A percentile compares a stretch with the other conserved stretches of the same genome.
Evolutionary conservation across 2,113 vertebrate species (phyloP).

Genomic region (Pseudopodoces humilis): DNA sequence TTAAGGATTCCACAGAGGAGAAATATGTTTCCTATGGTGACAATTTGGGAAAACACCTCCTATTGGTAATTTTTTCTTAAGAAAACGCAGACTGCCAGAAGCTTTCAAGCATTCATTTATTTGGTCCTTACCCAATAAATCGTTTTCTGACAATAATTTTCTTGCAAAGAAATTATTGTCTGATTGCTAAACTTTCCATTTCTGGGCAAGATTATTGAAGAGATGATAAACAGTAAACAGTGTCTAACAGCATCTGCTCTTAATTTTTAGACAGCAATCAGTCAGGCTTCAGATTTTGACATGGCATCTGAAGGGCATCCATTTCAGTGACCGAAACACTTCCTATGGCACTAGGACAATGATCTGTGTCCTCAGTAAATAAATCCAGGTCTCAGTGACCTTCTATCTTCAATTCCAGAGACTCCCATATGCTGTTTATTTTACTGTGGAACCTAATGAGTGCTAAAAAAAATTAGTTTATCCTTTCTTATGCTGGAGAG

Average conservation of each 20-base stretch:
- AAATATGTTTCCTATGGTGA: not conserved
- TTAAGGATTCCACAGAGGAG: not conserved
- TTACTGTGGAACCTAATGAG: not conserved
- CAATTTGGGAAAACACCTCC: not conserved
- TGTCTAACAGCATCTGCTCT: constrained; percentile 9
- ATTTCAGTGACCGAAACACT: not conserved
- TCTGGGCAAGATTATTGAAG: constrained; percentile 8
- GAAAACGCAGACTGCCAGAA: not conserved
- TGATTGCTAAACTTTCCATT: constrained; percentile 31
- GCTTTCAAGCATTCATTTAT: not conserved
- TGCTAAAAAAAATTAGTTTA: not conserved
- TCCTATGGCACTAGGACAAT: not conserved
- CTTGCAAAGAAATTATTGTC: constrained; percentile 4
- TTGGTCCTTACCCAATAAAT: constrained; percentile 13
- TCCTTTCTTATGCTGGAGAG: not conserved
- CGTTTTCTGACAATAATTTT: constrained; percentile 29
- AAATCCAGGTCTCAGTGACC: not conserved
- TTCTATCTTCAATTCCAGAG: not conserved
- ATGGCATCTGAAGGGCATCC: constrained; percentile 19
- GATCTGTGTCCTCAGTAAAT: not conserved
- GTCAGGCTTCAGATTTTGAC: constrained; percentile 16
- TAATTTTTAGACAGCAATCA: constrained; percentile 14
- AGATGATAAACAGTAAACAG: constrained; percentile 19
- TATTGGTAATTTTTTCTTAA: not conserved
- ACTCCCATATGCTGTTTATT: not conserved